Percentiles rank a stretch among this genome's conserved stretches.
These are phyloP conservation scores for Sebastiscus tertius DNA, from an alignment of 2,797 vertebrate species.

Conservation along the genomic window DNA sequence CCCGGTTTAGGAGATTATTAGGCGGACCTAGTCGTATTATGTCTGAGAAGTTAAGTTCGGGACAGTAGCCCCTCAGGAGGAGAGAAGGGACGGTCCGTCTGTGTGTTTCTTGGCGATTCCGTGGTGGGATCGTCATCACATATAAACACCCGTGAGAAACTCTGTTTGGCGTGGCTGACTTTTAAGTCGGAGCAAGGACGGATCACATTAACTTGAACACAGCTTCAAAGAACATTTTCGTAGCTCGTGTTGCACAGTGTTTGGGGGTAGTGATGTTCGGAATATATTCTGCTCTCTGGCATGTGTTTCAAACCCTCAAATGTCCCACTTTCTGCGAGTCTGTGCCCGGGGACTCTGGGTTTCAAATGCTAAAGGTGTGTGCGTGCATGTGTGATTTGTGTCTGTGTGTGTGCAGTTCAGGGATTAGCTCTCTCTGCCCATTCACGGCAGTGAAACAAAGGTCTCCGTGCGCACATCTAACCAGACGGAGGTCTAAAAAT, in stretches of 20 bases:
- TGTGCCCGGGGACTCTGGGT: conserved; percentile 48
- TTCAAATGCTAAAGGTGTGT: conserved; percentile 58
- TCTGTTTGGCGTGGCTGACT: conserved; percentile 36
- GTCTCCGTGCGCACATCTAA: conserved; percentile 48
- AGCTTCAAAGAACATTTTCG: conserved; percentile 60
- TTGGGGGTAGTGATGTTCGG: conserved; percentile 49
- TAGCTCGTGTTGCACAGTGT: conserved; percentile 33
- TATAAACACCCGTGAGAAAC: conserved; percentile 47
- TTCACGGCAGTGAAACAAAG: conserved; percentile 63
- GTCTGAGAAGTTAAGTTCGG: conserved; percentile 42
- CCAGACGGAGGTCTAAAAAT: conserved; percentile 64
- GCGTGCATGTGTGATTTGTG: conserved; percentile 14
- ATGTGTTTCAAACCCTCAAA: conserved; percentile 59
- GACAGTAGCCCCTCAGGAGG: conserved; percentile 35
- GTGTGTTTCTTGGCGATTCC: conserved; percentile 41
- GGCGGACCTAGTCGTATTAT: conserved; percentile 33
- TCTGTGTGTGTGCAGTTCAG: conserved; percentile 20
- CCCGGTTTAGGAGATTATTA: conserved; percentile 51
- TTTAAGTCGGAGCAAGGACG: conserved; percentile 51
- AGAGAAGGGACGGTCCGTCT: neutral
- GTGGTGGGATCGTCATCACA: conserved; percentile 27
- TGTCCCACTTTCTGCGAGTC: conserved; percentile 61
- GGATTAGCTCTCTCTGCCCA: conserved; percentile 57
- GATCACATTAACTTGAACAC: conserved; percentile 66
- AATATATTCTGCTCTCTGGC: conserved; percentile 55